phyloP scores from a whole-genome alignment of 2,797 vertebrate species.

The Premnoplex brunnescens region DNA sequence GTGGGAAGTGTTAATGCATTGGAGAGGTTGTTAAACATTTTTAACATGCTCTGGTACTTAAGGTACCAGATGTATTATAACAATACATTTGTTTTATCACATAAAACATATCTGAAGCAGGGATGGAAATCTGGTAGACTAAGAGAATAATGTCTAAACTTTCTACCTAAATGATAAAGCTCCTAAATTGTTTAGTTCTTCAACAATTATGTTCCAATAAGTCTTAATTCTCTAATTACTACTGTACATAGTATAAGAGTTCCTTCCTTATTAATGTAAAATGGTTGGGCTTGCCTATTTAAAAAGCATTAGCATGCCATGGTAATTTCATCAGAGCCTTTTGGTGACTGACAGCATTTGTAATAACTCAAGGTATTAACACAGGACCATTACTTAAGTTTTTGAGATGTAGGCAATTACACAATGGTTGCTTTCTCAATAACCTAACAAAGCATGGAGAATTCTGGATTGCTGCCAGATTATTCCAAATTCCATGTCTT shows the following conservation, averaged over 20 bases:
- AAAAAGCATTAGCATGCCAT: background rate
- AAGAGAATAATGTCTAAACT: background rate
- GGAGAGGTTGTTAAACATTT: background rate
- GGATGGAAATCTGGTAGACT: background rate
- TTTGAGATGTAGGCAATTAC: background rate
- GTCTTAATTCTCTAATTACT: background rate
- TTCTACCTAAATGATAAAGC: background rate
- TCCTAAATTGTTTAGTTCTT: background rate
- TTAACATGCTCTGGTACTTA: background rate
- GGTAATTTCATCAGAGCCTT: background rate
- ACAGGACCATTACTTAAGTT: background rate
- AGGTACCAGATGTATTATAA: background rate
- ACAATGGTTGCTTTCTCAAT: background rate
- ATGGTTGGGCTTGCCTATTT: background rate
- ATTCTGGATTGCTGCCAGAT: background rate
- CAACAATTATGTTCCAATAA: background rate
- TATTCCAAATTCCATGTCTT: background rate
- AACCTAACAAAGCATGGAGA: background rate
- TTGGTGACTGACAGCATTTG: background rate
- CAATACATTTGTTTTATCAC: background rate
- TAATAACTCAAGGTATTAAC: background rate
- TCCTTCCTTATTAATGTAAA: background rate
- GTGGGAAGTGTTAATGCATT: background rate
- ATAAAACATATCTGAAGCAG: background rate
- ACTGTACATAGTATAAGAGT: background rate